Conservation (phyloP, 2,888 invertebrate species). For the Patella pellucida region DNA sequence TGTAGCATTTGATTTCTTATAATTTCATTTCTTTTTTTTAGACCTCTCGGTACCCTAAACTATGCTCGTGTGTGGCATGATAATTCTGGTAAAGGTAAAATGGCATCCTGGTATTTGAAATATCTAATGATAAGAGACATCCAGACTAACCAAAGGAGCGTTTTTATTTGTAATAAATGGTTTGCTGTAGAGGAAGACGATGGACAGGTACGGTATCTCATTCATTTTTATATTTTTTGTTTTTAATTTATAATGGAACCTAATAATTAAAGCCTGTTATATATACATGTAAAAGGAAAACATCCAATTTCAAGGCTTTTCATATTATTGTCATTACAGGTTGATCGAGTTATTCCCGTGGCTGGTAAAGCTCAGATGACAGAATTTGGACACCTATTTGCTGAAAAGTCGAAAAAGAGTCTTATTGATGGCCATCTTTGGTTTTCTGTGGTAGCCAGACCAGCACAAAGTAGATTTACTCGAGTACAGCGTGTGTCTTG, state of each 20-base stretch:
- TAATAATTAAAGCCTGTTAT: too few species aligned
- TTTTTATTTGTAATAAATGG: conserved; percentile 72
- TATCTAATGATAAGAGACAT: conserved; percentile 72
- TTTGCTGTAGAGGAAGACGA: conserved; percentile 74
- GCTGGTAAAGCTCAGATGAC: conserved; percentile 72
- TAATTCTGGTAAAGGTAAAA: conserved; percentile 72
- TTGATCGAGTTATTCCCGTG: conserved; percentile 73
- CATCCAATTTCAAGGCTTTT: background rate
- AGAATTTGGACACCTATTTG: conserved; percentile 72
- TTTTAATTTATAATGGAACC: too few species aligned
- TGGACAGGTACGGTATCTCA: conserved; percentile 67
- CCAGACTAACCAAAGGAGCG: conserved; percentile 72
- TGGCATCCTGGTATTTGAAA: conserved; percentile 72
- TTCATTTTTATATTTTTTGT: too few species aligned
- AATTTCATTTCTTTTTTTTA: conserved; percentile 36
- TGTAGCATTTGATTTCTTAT: background rate
- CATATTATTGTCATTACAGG: conserved; percentile 56
- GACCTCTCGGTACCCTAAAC: conserved; percentile 71
- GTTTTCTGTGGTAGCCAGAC: conserved; percentile 74
- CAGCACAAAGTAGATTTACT: conserved; percentile 73
- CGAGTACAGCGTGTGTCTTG: conserved; percentile 72
- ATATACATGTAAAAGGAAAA: too few species aligned
- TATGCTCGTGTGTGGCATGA: conserved; percentile 74
- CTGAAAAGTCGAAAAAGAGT: conserved; percentile 68
- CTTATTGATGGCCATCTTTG: conserved; percentile 74